These are phyloP conservation scores for Machimus rusticus DNA, from an alignment of 2,888 invertebrate species.

Conservation along the genomic window DNA sequence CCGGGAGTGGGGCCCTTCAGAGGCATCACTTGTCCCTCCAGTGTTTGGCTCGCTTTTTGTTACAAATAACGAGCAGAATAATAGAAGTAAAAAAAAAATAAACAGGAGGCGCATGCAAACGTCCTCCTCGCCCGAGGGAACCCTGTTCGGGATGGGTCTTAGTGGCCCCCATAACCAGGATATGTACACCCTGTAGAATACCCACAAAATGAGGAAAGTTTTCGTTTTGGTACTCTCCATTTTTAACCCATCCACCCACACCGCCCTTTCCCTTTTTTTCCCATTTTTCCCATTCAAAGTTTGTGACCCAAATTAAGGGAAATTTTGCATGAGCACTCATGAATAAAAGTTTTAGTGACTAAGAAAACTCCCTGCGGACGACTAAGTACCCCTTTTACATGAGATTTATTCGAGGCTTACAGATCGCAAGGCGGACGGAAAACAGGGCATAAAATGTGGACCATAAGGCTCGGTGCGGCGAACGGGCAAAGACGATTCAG, in stretches of 20 bases:
- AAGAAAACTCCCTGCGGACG: not conserved
- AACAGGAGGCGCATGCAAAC: not conserved
- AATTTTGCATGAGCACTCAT: conserved; percentile 26
- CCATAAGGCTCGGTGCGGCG: not conserved
- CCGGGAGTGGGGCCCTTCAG: not conserved
- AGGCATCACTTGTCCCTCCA: conserved; percentile 31
- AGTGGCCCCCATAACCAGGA: not conserved
- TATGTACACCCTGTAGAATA: not conserved
- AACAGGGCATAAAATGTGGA: not conserved
- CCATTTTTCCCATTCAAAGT: conserved; percentile 24
- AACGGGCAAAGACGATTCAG: not conserved
- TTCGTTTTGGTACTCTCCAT: not conserved
- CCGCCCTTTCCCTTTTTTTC: not conserved
- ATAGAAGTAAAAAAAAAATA: not conserved
- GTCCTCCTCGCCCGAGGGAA: not conserved
- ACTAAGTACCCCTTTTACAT: conserved; percentile 2
- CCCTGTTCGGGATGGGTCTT: not conserved
- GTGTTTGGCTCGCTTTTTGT: not conserved
- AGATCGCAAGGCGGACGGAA: not conserved
- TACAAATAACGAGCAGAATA: not conserved
- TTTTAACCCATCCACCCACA: not conserved
- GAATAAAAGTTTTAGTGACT: conserved; percentile 16
- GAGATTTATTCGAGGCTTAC: not conserved
- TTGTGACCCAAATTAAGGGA: conserved; percentile 41
- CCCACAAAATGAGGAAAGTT: conserved; percentile 32